Base-by-base conservation (phyloP, 2,888 invertebrate species). In the Ptychoptera contaminata region DNA sequence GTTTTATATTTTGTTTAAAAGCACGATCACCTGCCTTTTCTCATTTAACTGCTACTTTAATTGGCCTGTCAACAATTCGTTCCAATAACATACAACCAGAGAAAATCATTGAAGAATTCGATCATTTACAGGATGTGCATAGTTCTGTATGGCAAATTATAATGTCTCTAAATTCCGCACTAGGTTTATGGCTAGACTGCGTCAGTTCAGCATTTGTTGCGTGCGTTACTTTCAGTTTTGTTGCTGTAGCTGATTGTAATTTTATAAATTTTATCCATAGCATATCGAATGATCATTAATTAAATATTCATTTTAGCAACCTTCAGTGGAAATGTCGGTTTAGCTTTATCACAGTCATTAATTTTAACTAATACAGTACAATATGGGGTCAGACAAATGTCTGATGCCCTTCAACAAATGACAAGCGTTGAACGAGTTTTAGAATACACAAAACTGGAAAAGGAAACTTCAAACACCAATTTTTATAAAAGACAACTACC, bases 1-100 rank as follows among this genome's bases (percentile, higher is more conserved):
- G n/a, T 34, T 29, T 32, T 16, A n/a, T 12, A 9, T 16, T 31
- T 12, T 35, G 6, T 8, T 43, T 43, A 41, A 68, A 11, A 58
- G 85, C 81, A 46, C 74, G 85, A 49, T 90, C 91, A 64, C 93
- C 94, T 0, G 84, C 94, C 0, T 92, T 91, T 61, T 85, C 90
- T 0, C 90, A 93, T 59, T 75, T 93, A 51, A 81, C 83, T n/a
- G 82, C 90, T 1, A 80, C 88, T 0, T 67, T 94, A 8, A 76
- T 82, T 48, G 94, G 94, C 2, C 72, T 94, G 30, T 77, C 83
- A 34, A 90, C 90, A 0, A 90, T 96, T 48, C 72, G 94, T 47
- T 82, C 91, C 1, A 77, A 81, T 2, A 72, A 74, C 16, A 79
- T 82, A 2, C 74, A 83, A 58, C 16, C 16, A 23, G n/a, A 44